A percentile compares a stretch with the other conserved stretches of the same genome.
phyloP scores from a whole-genome alignment of 2,113 vertebrate species.

The Aptenodytes forsteri region DNA sequence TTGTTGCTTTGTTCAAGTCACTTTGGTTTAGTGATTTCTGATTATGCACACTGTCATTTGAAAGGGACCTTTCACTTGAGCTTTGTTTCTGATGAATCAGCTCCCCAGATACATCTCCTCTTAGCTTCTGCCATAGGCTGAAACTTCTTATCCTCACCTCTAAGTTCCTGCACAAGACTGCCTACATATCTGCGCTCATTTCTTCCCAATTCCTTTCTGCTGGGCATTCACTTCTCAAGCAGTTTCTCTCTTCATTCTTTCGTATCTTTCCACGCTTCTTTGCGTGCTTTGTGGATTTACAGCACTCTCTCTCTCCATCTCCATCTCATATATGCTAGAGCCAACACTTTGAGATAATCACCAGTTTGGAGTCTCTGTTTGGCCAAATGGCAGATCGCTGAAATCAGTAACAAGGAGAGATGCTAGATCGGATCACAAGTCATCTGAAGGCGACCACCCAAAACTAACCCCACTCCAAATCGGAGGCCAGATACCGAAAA shows the following conservation, averaged over 20 bases:
- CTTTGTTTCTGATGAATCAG: background rate
- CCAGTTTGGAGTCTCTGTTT: background rate
- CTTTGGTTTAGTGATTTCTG: background rate
- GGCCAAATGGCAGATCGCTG: background rate
- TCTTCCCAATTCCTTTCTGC: background rate
- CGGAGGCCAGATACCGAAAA: background rate
- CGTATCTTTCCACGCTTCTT: rapidly evolving
- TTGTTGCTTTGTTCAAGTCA: background rate
- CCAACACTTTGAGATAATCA: background rate
- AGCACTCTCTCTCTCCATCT: background rate
- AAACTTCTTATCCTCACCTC: background rate
- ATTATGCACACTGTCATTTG: background rate
- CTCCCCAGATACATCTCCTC: background rate
- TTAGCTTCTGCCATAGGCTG: background rate
- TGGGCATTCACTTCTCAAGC: background rate
- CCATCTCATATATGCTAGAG: background rate
- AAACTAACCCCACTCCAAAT: background rate
- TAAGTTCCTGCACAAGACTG: background rate
- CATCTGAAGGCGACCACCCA: background rate
- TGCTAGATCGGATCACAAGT: background rate
- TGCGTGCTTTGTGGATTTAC: background rate
- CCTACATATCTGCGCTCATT: background rate
- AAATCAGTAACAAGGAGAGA: background rate
- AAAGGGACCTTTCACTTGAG: background rate
- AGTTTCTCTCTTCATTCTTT: background rate